Percentiles rank a stretch among this genome's conserved stretches.
phyloP scores from a whole-genome alignment of 2,888 invertebrate genomes.

The Cremastinae sp. region DNA sequence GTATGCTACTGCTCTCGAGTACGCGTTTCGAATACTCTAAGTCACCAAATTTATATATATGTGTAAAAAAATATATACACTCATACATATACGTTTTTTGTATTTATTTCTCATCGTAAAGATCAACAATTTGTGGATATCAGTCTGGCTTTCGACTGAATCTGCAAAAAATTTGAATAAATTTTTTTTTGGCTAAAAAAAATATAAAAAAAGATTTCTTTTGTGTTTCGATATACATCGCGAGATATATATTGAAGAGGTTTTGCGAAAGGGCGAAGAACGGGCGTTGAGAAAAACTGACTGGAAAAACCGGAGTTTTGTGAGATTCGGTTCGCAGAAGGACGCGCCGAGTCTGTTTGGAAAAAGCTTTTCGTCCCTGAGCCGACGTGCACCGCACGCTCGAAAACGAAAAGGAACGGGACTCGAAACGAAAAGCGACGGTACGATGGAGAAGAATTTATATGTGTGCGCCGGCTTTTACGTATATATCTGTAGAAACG shows the following conservation, averaged over 20 bases:
- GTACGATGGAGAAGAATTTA: constrained; percentile 16
- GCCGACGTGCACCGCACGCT: constrained; percentile 43
- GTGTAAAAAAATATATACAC: not conserved
- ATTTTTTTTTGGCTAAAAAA: too few relatives aligned
- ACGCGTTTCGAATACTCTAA: constrained; percentile 61
- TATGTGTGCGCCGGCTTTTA: not conserved
- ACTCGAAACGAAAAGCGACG: constrained; percentile 49
- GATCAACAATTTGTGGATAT: too few relatives aligned
- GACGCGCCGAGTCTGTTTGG: constrained; percentile 1
- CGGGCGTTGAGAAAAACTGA: not conserved
- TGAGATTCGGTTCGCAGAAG: constrained; percentile 47
- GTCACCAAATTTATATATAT: constrained; percentile 12
- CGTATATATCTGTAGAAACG: constrained; percentile 41
- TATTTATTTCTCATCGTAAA: too few relatives aligned
- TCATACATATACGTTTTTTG: not conserved
- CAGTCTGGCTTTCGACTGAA: too few relatives aligned
- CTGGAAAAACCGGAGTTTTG: constrained; percentile 13
- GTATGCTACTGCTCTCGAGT: constrained; percentile 49
- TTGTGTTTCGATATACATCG: too few relatives aligned
- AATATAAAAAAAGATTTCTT: too few relatives aligned
- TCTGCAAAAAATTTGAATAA: too few relatives aligned
- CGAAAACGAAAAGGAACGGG: constrained; percentile 41
- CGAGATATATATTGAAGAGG: constrained; percentile 9
- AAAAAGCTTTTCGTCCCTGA: constrained; percentile 36
- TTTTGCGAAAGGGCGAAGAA: not conserved